Evolutionary conservation across 2,888 invertebrate species (phyloP).

Genomic region (Polietes domitor): DNA sequence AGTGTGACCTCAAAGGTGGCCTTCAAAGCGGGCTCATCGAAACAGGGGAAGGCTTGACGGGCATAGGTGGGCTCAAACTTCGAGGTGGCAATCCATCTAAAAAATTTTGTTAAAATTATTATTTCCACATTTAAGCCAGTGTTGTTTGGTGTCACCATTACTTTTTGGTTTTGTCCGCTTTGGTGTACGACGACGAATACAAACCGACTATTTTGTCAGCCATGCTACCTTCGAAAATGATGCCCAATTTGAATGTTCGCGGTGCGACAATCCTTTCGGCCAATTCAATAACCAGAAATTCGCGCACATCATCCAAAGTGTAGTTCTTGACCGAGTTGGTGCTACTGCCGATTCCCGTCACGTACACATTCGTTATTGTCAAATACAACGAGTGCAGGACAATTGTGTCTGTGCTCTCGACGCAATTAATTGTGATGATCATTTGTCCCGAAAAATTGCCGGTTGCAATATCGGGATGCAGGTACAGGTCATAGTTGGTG

Average conservation of each 20-base stretch:
- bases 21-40: slow-evolving; percentile 96
- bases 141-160: slow-evolving; percentile 10
- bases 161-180: slow-evolving; percentile 75
- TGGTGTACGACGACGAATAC: slow-evolving; percentile 86
- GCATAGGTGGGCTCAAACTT: slow-evolving; percentile 98
- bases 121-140: no score
- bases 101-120: slow-evolving; percentile 68
- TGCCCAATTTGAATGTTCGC: slow-evolving; percentile 63
- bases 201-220: slow-evolving; percentile 88
- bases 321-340: slow-evolving; percentile 68
- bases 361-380: slow-evolving; percentile 74
- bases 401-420: slow-evolving; percentile 81
- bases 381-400: slow-evolving; percentile 85
- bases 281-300: slow-evolving; percentile 76
- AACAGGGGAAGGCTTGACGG: slow-evolving; percentile 95
- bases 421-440: slow-evolving; percentile 81
- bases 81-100: slow-evolving; percentile 91
- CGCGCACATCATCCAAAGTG: slow-evolving; percentile 71
- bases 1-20: slow-evolving; percentile 91
- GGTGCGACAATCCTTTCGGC: slow-evolving; percentile 67
- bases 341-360: slow-evolving; percentile 68
- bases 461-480: slow-evolving; percentile 85
- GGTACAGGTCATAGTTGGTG: slow-evolving; percentile 85
- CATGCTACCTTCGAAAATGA: slow-evolving; percentile 85
- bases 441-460: slow-evolving; percentile 83